Evolutionary conservation across 2,888 invertebrate genomes (phyloP).

Genomic region (Nebria salina): DNA sequence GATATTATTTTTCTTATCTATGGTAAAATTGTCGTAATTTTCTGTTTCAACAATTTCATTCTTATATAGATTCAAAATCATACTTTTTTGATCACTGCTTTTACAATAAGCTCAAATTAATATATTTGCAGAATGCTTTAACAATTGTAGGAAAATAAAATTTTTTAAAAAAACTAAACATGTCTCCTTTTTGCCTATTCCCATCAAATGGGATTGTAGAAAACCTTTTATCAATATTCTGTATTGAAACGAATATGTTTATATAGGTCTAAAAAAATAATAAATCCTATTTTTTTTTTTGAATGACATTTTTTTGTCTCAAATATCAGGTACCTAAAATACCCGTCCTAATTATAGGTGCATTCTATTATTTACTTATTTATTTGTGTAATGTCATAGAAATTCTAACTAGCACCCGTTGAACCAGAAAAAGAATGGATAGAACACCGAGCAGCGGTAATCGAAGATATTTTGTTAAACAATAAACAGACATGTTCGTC

Average conservation of each 20-base stretch:
- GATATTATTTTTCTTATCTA: constrained; percentile 22
- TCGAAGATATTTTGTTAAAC: constrained; percentile 42
- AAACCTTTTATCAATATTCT: no score
- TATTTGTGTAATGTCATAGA: background rate
- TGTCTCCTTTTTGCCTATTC: no score
- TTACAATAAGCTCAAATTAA: no score
- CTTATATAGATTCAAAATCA: no score
- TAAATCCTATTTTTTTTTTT: background rate
- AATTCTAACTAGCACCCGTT: constrained; percentile 20
- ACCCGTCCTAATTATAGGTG: background rate
- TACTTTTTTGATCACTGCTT: no score
- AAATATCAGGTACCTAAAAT: background rate
- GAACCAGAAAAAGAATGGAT: constrained; percentile 21
- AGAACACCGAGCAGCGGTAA: constrained; percentile 34
- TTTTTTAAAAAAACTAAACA: no score
- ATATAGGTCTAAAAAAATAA: background rate
- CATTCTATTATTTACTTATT: background rate
- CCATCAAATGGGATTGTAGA: no score
- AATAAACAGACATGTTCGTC: constrained; percentile 42
- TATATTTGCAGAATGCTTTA: no score
- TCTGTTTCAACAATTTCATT: no score
- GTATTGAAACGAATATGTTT: no score
- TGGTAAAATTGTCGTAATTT: no score
- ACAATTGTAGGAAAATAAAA: no score
- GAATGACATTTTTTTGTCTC: background rate